Base-by-base conservation (phyloP, 2,113 vertebrate genomes). In the Australoheros scitulus region DNA sequence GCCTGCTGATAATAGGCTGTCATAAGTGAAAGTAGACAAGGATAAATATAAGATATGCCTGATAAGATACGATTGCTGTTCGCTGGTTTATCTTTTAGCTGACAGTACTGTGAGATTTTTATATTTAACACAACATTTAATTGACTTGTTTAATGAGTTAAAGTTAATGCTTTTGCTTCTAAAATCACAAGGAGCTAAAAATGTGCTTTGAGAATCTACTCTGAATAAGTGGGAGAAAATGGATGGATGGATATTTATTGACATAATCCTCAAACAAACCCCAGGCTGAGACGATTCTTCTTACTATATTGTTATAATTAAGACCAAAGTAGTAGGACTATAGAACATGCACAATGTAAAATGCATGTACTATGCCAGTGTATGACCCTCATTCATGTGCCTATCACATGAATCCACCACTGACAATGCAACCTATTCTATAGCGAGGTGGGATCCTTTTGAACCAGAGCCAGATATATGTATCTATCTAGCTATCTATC, bases 1-100 rank as follows among this genome's bases (percentile, higher is more conserved):
- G 75, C 81, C 77, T 59, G 82, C 64, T 32, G n/a, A 81, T 87
- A 86, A 88, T 88, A 79, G 82, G 57, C 52, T 79, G 81, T 87
- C 79, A 82, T 86, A 77, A 72, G 68, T 72, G 18, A 72, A 55
- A 80, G 63, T 6, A 80, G 65, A 79, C 76, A 55, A 76, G 58
- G 76, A 70, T 50, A 70, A 50, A 70, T 70, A 70, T 13, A 50
- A 29, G 22, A 20, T 10, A 70, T 70, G 24, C 4, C 11, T 34
- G 34, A 34, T 34, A 34, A 34, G 34, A 34, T 7, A 7, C 6
- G 6, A 47, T 7, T 26, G 22, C 41, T 47, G 41, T 68, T 68
- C 64, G 11, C 5, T 47, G 64, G 15, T 47, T 47, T 26, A 18
- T 68, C 17, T 7, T 68, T 22, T 47, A 18, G 41, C 41, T 68